Conservation (phyloP, 37 sponge, comb jelly and placozoan genomes). For the Diacarnus erythraeanus region DNA sequence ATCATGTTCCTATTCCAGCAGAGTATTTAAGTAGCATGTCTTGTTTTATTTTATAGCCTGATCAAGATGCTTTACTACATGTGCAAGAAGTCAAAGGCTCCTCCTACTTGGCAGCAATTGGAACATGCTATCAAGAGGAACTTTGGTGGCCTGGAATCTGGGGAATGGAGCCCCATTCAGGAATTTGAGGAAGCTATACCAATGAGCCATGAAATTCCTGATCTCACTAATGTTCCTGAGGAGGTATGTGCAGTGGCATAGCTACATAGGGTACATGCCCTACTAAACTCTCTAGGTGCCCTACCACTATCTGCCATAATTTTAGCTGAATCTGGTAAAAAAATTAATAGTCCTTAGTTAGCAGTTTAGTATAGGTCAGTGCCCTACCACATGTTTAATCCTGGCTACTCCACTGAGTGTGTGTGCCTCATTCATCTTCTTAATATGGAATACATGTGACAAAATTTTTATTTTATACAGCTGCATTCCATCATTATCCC, state of each 20-base stretch:
- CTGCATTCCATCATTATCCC: constrained; percentile 26
- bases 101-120: constrained; percentile 55
- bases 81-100: constrained; percentile 40
- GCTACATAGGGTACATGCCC: not conserved
- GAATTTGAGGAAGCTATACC: constrained; percentile 18
- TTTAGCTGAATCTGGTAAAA: not conserved
- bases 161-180: constrained; percentile 17
- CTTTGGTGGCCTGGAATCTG: constrained; percentile 79
- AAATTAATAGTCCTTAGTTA: not conserved
- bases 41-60: constrained; percentile 54
- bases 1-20: not conserved
- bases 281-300: not conserved
- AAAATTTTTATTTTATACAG: constrained; percentile 11
- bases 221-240: constrained; percentile 7
- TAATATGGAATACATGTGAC: no score
- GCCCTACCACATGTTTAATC: no score
- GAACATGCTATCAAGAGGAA: constrained; percentile 86
- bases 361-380: no score
- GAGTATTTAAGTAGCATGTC: not conserved
- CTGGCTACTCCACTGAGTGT: not conserved
- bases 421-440: no score
- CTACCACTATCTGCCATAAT: not conserved
- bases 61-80: constrained; percentile 92
- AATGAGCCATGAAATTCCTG: not conserved
- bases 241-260: constrained; percentile 6